phyloP scores from a whole-genome alignment of 2,113 vertebrate species.

The Calidris pygmaea region DNA sequence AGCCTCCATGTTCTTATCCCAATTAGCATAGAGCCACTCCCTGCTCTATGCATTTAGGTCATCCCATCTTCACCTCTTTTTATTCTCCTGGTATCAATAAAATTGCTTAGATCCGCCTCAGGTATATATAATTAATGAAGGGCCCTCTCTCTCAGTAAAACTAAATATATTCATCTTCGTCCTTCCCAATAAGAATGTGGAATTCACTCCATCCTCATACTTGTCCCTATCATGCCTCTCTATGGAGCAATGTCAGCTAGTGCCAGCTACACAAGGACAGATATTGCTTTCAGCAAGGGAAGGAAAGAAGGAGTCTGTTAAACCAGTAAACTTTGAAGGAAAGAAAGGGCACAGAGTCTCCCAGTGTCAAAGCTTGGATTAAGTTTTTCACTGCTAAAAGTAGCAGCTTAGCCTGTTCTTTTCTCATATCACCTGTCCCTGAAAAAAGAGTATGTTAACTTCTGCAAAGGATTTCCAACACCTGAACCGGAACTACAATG shows the following conservation, averaged over 20 bases:
- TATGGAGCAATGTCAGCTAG: background rate
- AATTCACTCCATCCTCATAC: background rate
- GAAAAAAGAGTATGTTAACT: background rate
- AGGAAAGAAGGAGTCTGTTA: background rate
- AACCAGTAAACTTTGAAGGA: background rate
- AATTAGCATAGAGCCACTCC: background rate
- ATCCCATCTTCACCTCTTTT: background rate
- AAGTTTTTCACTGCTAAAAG: background rate
- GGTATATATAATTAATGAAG: background rate
- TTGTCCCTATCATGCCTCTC: background rate
- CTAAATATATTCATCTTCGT: background rate
- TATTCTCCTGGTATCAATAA: background rate
- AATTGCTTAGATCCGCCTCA: background rate
- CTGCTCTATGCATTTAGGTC: conserved; percentile 1
- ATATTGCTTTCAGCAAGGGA: background rate
- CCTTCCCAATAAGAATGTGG: background rate
- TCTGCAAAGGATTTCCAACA: background rate
- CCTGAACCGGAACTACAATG: background rate
- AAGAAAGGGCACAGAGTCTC: background rate
- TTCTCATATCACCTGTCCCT: background rate
- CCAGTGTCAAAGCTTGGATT: background rate
- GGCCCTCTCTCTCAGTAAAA: background rate
- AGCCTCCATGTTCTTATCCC: background rate
- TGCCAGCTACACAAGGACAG: background rate
- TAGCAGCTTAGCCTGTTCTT: background rate